Conservation (phyloP, 23 tunicate species). For the Halocynthia aurantium region DNA sequence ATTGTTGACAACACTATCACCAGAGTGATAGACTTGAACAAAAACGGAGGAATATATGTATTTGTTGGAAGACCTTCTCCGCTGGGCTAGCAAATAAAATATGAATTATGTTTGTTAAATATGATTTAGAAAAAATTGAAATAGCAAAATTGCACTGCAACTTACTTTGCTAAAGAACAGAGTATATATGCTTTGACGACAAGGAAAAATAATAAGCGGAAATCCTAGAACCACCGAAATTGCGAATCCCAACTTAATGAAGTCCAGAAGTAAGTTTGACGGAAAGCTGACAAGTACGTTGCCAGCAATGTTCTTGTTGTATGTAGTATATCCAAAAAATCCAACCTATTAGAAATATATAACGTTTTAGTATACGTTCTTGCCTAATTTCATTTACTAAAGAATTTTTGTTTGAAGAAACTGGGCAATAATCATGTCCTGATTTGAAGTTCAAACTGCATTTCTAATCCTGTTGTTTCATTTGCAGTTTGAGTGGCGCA, state of each 20-base stretch:
- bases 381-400: no score
- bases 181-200: slow-evolving; percentile 88
- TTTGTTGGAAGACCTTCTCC: slow-evolving; percentile 65
- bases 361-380: no score
- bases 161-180: slow-evolving; percentile 61
- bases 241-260: slow-evolving; percentile 91
- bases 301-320: slow-evolving; percentile 53
- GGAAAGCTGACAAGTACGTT: slow-evolving; percentile 80
- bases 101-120: background rate
- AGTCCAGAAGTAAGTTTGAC: slow-evolving; percentile 40
- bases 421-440: no score
- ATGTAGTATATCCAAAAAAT: slow-evolving; percentile 72
- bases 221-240: slow-evolving; percentile 91
- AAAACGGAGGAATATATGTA: slow-evolving; percentile 85
- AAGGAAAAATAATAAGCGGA: slow-evolving; percentile 96
- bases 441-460: no score
- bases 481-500: no score
- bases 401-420: no score
- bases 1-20: slow-evolving; percentile 79
- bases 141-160: background rate
- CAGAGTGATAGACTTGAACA: slow-evolving; percentile 80
- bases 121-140: background rate
- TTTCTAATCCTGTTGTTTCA: no score
- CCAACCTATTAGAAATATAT: slow-evolving; percentile 70
- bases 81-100: slow-evolving; percentile 28